A percentile compares a stretch with the other conserved stretches of the same genome.
phyloP scores from a whole-genome alignment of 2,888 invertebrate species.

The Stenodera caucasica region DNA sequence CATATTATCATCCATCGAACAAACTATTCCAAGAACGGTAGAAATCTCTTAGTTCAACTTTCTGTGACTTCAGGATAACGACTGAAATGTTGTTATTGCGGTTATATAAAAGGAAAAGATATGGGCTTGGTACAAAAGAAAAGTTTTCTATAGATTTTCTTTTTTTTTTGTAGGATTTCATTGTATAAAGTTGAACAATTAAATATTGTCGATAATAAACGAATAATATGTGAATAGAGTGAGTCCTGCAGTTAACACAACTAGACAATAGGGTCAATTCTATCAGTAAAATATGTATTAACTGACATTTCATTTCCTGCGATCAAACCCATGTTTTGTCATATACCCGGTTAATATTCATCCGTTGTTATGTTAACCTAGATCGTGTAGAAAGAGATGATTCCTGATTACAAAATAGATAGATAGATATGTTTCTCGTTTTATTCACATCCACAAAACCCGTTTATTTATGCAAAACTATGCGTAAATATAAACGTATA shows the following conservation, averaged over 20 bases:
- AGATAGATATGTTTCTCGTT: background rate
- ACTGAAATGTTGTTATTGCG: background rate
- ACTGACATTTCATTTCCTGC: slow-evolving; percentile 27
- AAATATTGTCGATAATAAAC: too few species aligned
- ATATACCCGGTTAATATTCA: background rate
- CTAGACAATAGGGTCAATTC: background rate
- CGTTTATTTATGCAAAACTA: background rate
- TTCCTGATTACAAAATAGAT: background rate
- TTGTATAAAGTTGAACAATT: too few species aligned
- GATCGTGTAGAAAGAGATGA: background rate
- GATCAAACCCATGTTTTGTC: slow-evolving; percentile 19
- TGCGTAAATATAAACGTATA: background rate
- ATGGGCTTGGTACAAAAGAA: too few species aligned
- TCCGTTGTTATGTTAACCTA: background rate
- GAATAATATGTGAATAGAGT: too few species aligned
- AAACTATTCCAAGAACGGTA: background rate
- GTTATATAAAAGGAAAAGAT: background rate
- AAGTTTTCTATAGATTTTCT: background rate
- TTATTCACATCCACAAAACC: background rate
- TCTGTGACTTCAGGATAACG: background rate
- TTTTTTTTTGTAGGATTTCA: too few species aligned
- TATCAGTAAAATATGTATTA: background rate
- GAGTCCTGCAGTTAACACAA: background rate
- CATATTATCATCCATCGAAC: background rate
- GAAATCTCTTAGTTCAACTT: background rate